Evolutionary conservation across 2,113 vertebrate species (phyloP).

Genomic region (Neoarius graeffei): DNA sequence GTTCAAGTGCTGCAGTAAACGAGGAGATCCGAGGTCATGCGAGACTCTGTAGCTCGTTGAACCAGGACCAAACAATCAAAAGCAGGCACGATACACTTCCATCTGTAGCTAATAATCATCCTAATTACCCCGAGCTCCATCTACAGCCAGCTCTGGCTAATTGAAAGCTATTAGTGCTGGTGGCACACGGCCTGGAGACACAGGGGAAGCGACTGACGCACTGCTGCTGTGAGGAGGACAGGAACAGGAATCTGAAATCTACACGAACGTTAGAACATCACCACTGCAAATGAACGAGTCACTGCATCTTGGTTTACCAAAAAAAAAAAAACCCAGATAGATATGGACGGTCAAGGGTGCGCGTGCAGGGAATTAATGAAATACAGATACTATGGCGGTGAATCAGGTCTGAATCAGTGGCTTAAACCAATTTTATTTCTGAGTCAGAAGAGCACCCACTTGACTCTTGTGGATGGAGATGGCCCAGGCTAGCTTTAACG

Average conservation of each 20-base stretch:
- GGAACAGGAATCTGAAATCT: background rate
- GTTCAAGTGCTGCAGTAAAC: background rate
- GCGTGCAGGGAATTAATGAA: background rate
- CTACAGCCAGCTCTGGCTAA: slow-evolving; percentile 25
- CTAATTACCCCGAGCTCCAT: slow-evolving; percentile 2
- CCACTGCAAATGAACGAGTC: no score
- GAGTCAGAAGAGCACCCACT: slow-evolving; percentile 64
- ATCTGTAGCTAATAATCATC: slow-evolving; percentile 10
- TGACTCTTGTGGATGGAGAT: slow-evolving; percentile 99
- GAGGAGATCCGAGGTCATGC: background rate
- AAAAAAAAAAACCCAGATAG: background rate
- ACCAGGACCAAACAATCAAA: background rate
- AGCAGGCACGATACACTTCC: background rate
- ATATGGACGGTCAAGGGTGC: background rate
- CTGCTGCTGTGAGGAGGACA: background rate
- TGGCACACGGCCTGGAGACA: background rate
- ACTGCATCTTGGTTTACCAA: background rate
- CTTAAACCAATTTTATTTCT: background rate
- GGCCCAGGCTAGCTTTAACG: slow-evolving; percentile 94
- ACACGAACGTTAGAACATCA: background rate
- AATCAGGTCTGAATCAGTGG: background rate
- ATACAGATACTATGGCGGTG: background rate
- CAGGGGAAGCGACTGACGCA: background rate
- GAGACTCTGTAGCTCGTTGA: background rate
- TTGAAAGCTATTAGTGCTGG: slow-evolving; percentile 22